Conservation (phyloP, 2,113 vertebrate species). For the Cinclus cinclus region DNA sequence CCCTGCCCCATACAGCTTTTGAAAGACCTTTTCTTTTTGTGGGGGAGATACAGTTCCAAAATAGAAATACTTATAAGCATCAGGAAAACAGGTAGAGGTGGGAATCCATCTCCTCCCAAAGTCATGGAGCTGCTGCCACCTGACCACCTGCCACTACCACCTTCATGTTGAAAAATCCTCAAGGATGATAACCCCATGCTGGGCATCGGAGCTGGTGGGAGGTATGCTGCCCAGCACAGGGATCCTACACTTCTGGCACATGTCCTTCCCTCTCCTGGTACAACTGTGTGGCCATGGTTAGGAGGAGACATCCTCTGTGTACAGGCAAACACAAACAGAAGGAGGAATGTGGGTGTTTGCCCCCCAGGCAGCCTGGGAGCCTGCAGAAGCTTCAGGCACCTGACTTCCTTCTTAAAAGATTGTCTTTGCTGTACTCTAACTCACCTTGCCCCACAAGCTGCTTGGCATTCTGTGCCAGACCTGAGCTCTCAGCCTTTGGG, state of each 20-base stretch:
- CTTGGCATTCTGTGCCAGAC: background rate
- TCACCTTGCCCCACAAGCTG: background rate
- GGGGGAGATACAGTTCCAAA: background rate
- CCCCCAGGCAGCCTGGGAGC: background rate
- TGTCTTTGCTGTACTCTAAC: background rate
- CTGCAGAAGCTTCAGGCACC: background rate
- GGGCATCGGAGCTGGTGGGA: accelerated
- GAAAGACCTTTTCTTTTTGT: background rate
- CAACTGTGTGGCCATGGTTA: too few species aligned
- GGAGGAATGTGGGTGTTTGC: background rate
- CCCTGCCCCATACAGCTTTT: background rate
- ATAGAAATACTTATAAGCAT: accelerated
- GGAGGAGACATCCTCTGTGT: background rate
- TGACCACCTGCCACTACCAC: too few species aligned
- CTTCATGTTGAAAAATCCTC: background rate
- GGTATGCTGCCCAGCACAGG: too few species aligned
- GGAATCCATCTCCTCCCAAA: background rate
- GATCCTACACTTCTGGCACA: accelerated
- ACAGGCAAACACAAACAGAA: background rate
- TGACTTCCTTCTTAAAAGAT: background rate
- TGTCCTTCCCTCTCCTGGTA: background rate
- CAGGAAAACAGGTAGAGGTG: background rate
- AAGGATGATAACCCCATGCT: accelerated
- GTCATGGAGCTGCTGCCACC: background rate
- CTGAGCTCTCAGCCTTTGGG: background rate